phyloP scores from a whole-genome alignment of 2,888 invertebrate species.

The Macroteleia sp. region DNA sequence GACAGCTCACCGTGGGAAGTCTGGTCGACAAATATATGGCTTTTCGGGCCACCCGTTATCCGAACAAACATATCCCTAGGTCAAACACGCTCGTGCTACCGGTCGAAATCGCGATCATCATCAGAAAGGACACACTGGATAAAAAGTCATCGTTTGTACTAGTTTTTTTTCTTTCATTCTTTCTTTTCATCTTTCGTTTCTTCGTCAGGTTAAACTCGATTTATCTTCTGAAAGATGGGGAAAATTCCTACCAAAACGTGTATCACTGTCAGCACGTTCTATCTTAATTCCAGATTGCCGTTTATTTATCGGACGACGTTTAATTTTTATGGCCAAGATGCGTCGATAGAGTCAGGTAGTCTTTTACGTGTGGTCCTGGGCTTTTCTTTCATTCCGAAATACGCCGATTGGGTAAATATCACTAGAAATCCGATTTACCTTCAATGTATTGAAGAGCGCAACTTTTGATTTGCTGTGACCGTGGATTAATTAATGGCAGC shows the following conservation, averaged over 20 bases:
- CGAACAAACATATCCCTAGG: slow-evolving; percentile 54
- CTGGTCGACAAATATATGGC: slow-evolving; percentile 76
- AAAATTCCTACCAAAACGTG: slow-evolving; percentile 51
- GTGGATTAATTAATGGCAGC: slow-evolving; percentile 31
- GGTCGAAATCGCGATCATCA: slow-evolving; percentile 47
- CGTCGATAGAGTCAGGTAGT: slow-evolving; percentile 81
- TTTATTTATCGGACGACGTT: slow-evolving; percentile 83
- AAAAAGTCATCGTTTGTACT: slow-evolving; percentile 14
- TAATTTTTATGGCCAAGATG: slow-evolving; percentile 83
- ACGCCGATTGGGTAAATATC: too few species aligned
- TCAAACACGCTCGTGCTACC: slow-evolving; percentile 59
- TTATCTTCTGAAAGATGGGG: slow-evolving; percentile 22
- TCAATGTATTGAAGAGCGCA: too few species aligned
- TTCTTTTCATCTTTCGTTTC: not conserved
- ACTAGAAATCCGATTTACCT: too few species aligned
- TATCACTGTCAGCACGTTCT: slow-evolving; percentile 50
- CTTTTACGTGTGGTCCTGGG: slow-evolving; percentile 80
- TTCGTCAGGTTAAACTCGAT: slow-evolving; percentile 16
- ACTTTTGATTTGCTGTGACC: slow-evolving; percentile 24
- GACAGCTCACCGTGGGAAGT: slow-evolving; percentile 80
- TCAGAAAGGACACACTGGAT: slow-evolving; percentile 13
- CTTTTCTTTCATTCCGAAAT: slow-evolving; percentile 7
- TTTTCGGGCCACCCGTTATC: slow-evolving; percentile 77
- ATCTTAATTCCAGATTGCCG: slow-evolving; percentile 71
- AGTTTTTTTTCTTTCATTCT: too few species aligned